Percentiles rank a stretch among this genome's conserved stretches.
These are phyloP conservation scores for Malthinus flaveolus DNA, from an alignment of 2,888 invertebrate genomes.

Conservation along the genomic window DNA sequence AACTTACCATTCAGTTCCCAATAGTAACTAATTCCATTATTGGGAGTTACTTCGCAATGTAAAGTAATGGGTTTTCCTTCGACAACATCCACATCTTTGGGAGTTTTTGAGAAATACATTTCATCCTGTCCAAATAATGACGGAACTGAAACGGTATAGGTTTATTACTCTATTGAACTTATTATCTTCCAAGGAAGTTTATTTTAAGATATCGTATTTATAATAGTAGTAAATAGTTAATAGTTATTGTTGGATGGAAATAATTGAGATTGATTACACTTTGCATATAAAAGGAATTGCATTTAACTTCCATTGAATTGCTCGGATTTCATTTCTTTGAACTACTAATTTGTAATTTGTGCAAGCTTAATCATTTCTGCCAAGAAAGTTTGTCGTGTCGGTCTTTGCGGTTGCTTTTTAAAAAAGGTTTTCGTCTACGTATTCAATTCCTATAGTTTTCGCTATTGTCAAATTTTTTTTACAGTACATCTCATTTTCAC, in stretches of 20 bases:
- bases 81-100: constrained; percentile 49
- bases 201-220: no score
- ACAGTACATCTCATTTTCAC: no score
- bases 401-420: no score
- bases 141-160: constrained; percentile 33
- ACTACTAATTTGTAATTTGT: no score
- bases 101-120: constrained; percentile 49
- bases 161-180: background rate
- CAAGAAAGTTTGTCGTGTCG: no score
- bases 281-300: no score
- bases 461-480: no score
- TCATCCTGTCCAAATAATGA: constrained; percentile 42
- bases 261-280: background rate
- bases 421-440: no score
- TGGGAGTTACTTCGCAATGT: constrained; percentile 51
- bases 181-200: background rate
- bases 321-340: no score
- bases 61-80: constrained; percentile 49
- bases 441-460: no score
- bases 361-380: no score
- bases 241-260: background rate
- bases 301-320: no score
- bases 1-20: constrained; percentile 54
- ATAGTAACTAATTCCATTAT: constrained; percentile 49
- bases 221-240: background rate